phyloP scores from a whole-genome alignment of 2,888 invertebrate species.

The Aquatica leii region DNA sequence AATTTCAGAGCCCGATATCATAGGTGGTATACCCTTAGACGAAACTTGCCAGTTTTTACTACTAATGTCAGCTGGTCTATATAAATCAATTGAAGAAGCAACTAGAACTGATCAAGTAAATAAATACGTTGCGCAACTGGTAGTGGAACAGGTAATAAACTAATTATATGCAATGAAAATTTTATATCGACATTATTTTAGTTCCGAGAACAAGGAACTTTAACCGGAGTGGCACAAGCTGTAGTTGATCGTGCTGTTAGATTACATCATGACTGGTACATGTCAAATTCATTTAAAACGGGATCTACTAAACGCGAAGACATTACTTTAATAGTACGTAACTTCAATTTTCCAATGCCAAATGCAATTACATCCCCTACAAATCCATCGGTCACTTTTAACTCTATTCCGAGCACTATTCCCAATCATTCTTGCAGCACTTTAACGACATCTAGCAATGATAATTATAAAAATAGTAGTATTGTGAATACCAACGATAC shows the following conservation, averaged over 20 bases:
- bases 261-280: slow-evolving; percentile 81
- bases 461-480: slow-evolving; percentile 54
- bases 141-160: slow-evolving; percentile 76
- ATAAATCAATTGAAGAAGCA: slow-evolving; percentile 83
- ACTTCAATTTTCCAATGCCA: slow-evolving; percentile 83
- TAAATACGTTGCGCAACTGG: slow-evolving; percentile 79
- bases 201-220: slow-evolving; percentile 80
- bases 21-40: slow-evolving; percentile 81
- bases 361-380: slow-evolving; percentile 67
- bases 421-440: slow-evolving; percentile 36
- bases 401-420: slow-evolving; percentile 64
- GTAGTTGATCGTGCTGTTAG: slow-evolving; percentile 85
- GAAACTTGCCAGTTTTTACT: slow-evolving; percentile 83
- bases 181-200: slow-evolving; percentile 51
- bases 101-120: slow-evolving; percentile 81
- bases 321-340: slow-evolving; percentile 84
- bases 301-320: slow-evolving; percentile 74
- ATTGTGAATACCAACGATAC: slow-evolving; percentile 56
- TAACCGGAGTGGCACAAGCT: slow-evolving; percentile 84
- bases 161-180: not conserved
- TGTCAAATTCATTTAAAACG: slow-evolving; percentile 63
- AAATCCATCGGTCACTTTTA: slow-evolving; percentile 66
- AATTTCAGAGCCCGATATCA: slow-evolving; percentile 83
- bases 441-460: slow-evolving; percentile 40
- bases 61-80: slow-evolving; percentile 85